Evolutionary conservation across 1,140 invertebrate species (phyloP).

Genomic region (Drosophila sp.): DNA sequence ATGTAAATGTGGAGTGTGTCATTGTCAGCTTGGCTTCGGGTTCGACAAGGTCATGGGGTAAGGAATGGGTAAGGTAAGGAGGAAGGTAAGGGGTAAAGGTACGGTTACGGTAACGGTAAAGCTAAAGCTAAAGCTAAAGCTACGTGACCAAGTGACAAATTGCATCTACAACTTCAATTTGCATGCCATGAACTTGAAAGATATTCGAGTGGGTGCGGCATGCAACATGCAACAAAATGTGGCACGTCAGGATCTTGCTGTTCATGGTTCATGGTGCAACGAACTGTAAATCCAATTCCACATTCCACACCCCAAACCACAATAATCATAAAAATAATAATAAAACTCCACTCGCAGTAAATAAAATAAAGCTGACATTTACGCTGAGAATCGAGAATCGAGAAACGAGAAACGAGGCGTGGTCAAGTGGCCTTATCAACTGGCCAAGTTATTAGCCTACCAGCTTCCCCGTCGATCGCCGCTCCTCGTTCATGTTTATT

Average conservation of each 20-base stretch:
- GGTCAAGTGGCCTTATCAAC: conserved; percentile 34
- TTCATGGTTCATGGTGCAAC: conserved; percentile 53
- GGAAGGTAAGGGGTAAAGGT: too few relatives aligned
- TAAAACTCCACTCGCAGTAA: background rate
- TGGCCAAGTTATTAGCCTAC: conserved; percentile 14
- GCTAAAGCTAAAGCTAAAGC: conserved; percentile 41
- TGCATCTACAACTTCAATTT: conserved; percentile 69
- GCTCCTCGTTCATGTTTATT: background rate
- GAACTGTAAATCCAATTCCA: conserved; percentile 60
- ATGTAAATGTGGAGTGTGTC: conserved; percentile 34
- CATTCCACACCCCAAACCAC: background rate
- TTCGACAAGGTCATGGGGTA: conserved; percentile 10
- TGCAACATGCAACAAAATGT: conserved; percentile 11
- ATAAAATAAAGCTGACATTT: conserved; percentile 44
- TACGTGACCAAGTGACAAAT: conserved; percentile 83
- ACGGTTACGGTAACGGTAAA: background rate
- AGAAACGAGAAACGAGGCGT: background rate
- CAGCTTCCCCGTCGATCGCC: background rate
- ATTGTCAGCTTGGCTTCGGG: conserved; percentile 54
- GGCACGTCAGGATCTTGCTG: conserved; percentile 19
- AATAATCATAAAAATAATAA: conserved; percentile 6
- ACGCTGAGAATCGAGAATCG: background rate
- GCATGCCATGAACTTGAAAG: conserved; percentile 76
- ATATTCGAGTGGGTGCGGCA: conserved; percentile 59
- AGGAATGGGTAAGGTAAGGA: too few relatives aligned